Evolutionary conservation across 1,140 invertebrate species (phyloP), one percentile per base, ranked within the genome.

Genomic region (Tribolium madens): DNA sequence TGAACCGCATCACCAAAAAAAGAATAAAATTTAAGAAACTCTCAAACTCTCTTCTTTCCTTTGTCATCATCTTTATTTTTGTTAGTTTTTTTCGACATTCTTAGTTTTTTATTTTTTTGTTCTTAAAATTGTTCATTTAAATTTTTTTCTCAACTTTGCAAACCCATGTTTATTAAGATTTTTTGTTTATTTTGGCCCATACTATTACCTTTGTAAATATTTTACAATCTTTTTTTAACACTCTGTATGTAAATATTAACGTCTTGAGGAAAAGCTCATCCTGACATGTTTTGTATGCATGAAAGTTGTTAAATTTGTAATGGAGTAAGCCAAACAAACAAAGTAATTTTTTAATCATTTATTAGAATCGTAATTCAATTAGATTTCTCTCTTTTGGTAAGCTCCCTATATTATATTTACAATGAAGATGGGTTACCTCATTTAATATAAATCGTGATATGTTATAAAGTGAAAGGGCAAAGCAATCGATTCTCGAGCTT

Each of bases 391-490:
- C 48, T 2, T 17, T 1, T 14, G 15, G 48, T n/a, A 7, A 50
- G 12, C 12, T 17, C 48, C 14, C 13, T 50, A 42, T 10, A 42
- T 3, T 42, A 42, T 42, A 42, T 17, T 50, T 17, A 50, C 48
- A 50, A 50, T 50, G 15, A 50, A 50, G 13, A 50, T 7, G 48
- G 48, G 48, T 50, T 50, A 12, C 48, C 13, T 50, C 48, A 50
- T 14, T 50, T 50, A 50, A 50, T 50, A 50, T 50, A 50, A 50
- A 50, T 50, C 48, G 48, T 50, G 12, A 50, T 50, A 50, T 50
- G 48, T 50, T 50, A 42, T 42, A 42, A 50, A 50, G 48, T 50
- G 48, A 50, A 50, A 50, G 48, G 48, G 13, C 48, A 50, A 50
- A 50, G 48, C 15, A 50, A 50, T 50, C 48, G 48, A 50, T 50